phyloP scores from a whole-genome alignment of 1,140 invertebrate genomes.

The Chelonus insularis region DNA sequence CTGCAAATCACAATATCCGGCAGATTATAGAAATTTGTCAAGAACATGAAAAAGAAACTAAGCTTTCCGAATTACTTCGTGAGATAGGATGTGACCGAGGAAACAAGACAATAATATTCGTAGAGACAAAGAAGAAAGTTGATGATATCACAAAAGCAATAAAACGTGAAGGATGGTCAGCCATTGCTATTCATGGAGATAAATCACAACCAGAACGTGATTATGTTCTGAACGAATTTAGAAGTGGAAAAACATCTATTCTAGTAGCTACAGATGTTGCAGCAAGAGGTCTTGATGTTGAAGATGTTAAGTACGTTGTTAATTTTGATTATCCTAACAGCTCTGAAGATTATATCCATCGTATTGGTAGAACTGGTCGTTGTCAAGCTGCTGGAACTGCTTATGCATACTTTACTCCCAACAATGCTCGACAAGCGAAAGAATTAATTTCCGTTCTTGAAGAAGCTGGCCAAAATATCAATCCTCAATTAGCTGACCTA shows the following conservation, averaged over 20 bases:
- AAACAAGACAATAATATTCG: slow-evolving; percentile 96
- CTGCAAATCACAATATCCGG: slow-evolving; percentile 97
- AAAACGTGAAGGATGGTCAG: slow-evolving; percentile 79
- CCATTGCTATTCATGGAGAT: slow-evolving; percentile 95
- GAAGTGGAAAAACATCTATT: slow-evolving; percentile 90
- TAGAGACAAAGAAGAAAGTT: slow-evolving; percentile 97
- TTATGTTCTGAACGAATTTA: slow-evolving; percentile 89
- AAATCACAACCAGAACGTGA: slow-evolving; percentile 97
- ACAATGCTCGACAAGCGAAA: slow-evolving; percentile 86
- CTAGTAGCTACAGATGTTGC: slow-evolving; percentile 98
- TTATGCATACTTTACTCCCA: slow-evolving; percentile 95
- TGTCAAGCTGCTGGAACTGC: slow-evolving; percentile 93
- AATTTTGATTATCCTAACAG: slow-evolving; percentile 99
- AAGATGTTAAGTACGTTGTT: slow-evolving; percentile 98
- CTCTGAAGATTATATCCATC: slow-evolving; percentile 98
- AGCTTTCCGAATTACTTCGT: slow-evolving; percentile 78
- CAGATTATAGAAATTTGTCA: slow-evolving; percentile 95
- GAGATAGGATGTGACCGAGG: slow-evolving; percentile 84
- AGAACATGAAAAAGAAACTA: slow-evolving; percentile 85
- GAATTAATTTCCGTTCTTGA: slow-evolving; percentile 87
- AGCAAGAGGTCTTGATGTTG: slow-evolving; percentile 95
- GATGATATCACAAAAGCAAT: slow-evolving; percentile 93
- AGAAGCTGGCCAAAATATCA: slow-evolving; percentile 90
- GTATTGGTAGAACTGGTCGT: slow-evolving; percentile 94
- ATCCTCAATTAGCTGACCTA: slow-evolving; percentile 70